Evolutionary conservation across 1,140 invertebrate genomes (phyloP).

Genomic region (Lasioglossum baleicum): DNA sequence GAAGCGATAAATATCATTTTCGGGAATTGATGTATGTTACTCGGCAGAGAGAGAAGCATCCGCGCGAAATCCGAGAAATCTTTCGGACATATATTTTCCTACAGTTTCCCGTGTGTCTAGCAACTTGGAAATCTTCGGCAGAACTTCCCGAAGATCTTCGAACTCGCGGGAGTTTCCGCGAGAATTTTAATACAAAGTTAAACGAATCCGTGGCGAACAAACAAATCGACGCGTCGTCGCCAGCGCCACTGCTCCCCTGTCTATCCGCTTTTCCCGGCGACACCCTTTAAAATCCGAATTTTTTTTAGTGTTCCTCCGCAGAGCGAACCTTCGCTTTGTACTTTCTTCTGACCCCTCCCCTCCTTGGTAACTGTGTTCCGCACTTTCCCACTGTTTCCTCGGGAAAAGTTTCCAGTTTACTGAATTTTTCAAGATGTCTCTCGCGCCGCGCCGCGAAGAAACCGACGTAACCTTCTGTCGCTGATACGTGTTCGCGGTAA

Average conservation of each 20-base stretch:
- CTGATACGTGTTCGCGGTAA: slow-evolving; percentile 19
- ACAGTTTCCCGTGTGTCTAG: background rate
- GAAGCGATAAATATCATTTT: background rate
- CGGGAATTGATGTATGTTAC: too few species aligned
- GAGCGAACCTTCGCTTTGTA: background rate
- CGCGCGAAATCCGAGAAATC: background rate
- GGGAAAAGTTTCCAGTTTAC: slow-evolving; percentile 12
- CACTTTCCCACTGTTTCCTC: background rate
- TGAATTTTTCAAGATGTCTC: slow-evolving; percentile 22
- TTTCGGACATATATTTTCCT: background rate
- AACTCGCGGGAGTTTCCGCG: background rate
- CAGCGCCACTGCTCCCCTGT: background rate
- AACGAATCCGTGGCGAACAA: slow-evolving; percentile 25
- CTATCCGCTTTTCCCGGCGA: background rate
- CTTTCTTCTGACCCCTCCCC: background rate
- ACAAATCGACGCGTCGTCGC: slow-evolving; percentile 10
- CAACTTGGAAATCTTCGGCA: background rate
- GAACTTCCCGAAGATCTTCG: background rate
- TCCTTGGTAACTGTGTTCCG: slow-evolving; percentile 6
- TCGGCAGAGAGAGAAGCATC: background rate
- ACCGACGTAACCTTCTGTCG: background rate
- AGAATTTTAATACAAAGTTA: slow-evolving; percentile 30
- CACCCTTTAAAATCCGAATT: slow-evolving; percentile 9
- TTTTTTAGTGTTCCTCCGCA: slow-evolving; percentile 4
- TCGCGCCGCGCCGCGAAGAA: background rate